A percentile compares a stretch with the other conserved stretches of the same genome.
Conservation (phyloP, 2,797 vertebrate genomes). For the Melanogrammus aeglefinus region DNA sequence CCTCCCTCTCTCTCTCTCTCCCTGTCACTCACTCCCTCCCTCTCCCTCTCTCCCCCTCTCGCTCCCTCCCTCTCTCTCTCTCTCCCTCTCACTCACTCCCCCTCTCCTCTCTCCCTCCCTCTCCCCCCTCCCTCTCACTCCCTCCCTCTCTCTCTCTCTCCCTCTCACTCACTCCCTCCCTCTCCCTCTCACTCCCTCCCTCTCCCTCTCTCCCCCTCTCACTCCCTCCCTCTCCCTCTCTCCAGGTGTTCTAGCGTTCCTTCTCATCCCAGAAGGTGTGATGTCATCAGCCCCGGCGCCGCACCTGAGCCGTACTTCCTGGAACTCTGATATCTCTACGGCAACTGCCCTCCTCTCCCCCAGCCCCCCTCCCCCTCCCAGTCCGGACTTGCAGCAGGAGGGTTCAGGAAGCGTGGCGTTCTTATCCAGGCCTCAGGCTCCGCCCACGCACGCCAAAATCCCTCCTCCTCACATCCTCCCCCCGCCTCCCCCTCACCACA, state of each 20-base stretch:
- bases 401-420: constrained; percentile 65
- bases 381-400: constrained; percentile 59
- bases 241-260: constrained; percentile 89
- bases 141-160: too few species aligned
- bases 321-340: constrained; percentile 73
- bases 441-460: constrained; percentile 33
- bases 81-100: not conserved
- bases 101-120: constrained; percentile 10
- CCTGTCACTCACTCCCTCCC: not conserved
- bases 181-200: too few species aligned
- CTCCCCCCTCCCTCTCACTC: too few species aligned
- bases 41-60: constrained; percentile 5
- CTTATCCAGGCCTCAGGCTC: not conserved
- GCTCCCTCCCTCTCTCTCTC: not conserved
- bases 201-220: not conserved
- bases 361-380: constrained; percentile 22
- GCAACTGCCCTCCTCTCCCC: constrained; percentile 47
- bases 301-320: constrained; percentile 75
- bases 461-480: constrained; percentile 26
- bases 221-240: not conserved
- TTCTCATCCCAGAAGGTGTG: constrained; percentile 87
- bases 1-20: constrained; percentile 3
- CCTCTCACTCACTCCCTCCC: too few species aligned
- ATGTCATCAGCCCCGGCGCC: constrained; percentile 82
- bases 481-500: constrained; percentile 22